These are phyloP conservation scores for Palythoa grandis DNA, from an alignment of 92 coral and sea anemone genomes.

Conservation along the genomic window DNA sequence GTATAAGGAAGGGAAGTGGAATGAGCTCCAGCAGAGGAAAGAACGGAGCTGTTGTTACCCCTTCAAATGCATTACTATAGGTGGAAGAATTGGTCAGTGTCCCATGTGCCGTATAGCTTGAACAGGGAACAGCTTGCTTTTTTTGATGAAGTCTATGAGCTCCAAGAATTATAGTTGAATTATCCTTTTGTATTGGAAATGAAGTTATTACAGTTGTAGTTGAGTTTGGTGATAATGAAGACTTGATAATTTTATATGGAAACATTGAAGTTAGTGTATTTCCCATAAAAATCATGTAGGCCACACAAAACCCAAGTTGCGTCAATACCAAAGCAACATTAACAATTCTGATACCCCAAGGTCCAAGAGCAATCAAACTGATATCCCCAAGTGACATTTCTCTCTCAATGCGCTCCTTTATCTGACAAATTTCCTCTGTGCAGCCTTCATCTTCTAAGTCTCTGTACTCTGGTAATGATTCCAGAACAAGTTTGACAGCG, in stretches of 20 bases:
- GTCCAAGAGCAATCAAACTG: constrained; percentile 83
- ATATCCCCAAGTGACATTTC: constrained; percentile 96
- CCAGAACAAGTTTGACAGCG: constrained; percentile 82
- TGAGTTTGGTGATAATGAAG: constrained; percentile 17
- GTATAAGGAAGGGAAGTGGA: constrained; percentile 85
- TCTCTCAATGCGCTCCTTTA: constrained; percentile 70
- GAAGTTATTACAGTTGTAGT: neutral
- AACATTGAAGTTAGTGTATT: constrained; percentile 88
- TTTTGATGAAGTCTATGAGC: constrained; percentile 29
- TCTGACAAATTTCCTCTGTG: constrained; percentile 65
- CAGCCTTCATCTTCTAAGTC: constrained; percentile 71
- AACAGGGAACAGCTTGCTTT: neutral
- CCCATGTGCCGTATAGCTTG: constrained; percentile 24
- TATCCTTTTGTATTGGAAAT: neutral
- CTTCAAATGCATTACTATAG: constrained; percentile 48
- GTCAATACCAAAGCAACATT: constrained; percentile 86
- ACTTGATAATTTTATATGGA: constrained; percentile 54
- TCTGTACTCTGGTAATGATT: constrained; percentile 79
- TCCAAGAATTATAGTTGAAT: constrained; percentile 19
- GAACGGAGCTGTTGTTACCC: constrained; percentile 70
- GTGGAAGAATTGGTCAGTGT: constrained; percentile 55
- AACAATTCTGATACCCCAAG: constrained; percentile 89
- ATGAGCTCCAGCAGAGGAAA: constrained; percentile 78
- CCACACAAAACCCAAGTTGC: constrained; percentile 91
- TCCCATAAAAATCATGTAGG: constrained; percentile 96